phyloP scores from a whole-genome alignment of 2,888 invertebrate genomes.

The Heliconius aoede region DNA sequence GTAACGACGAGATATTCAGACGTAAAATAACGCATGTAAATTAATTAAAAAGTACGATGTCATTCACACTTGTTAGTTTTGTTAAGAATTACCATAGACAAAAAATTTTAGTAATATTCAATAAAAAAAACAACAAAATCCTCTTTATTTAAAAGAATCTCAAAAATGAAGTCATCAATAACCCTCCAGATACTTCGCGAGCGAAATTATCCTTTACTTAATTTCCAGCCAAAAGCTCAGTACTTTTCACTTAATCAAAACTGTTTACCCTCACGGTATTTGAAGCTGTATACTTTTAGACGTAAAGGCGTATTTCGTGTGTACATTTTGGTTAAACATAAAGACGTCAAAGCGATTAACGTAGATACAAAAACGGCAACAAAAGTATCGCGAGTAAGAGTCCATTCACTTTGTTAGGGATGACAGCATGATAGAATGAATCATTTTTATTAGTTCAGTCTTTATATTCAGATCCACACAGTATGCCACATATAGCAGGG shows the following conservation, averaged over 20 bases:
- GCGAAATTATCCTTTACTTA: slow-evolving; percentile 43
- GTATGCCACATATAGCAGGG: neutral
- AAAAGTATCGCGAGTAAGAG: slow-evolving; percentile 47
- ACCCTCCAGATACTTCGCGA: slow-evolving; percentile 17
- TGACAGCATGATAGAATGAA: slow-evolving; percentile 12
- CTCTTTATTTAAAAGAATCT: neutral
- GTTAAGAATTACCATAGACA: neutral
- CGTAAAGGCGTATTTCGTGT: slow-evolving; percentile 34
- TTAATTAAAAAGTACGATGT: too few species aligned
- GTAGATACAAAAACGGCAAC: slow-evolving; percentile 49
- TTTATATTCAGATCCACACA: neutral
- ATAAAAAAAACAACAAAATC: neutral
- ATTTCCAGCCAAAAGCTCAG: slow-evolving; percentile 39
- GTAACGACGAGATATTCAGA: too few species aligned
- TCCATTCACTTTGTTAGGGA: slow-evolving; percentile 43
- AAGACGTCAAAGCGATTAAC: slow-evolving; percentile 52
- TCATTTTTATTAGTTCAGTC: neutral
- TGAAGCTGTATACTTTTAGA: neutral
- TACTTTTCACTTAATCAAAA: slow-evolving; percentile 49
- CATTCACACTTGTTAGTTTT: neutral
- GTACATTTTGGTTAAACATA: slow-evolving; percentile 40
- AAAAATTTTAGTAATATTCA: too few species aligned
- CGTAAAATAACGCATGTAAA: too few species aligned
- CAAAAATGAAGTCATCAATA: slow-evolving; percentile 23
- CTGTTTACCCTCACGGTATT: slow-evolving; percentile 19